Evolutionary conservation across 2,113 vertebrate genomes (phyloP).

Genomic region (Euleptes europaea): DNA sequence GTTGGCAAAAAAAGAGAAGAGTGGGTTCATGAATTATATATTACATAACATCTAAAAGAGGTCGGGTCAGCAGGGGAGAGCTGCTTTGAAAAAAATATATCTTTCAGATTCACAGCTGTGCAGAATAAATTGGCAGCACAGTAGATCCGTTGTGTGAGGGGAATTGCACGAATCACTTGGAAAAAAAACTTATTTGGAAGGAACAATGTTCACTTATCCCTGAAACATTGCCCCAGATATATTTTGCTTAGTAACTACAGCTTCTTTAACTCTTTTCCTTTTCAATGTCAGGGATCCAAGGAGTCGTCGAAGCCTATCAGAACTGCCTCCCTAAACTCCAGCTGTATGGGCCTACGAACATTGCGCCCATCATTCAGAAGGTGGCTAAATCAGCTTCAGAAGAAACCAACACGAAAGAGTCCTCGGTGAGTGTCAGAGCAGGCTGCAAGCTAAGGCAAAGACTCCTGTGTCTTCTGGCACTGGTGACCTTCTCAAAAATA

Average conservation of each 20-base stretch:
- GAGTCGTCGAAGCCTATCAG: constrained; percentile 96
- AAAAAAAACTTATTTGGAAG: neutral
- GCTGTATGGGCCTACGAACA: constrained; percentile 95
- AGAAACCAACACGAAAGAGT: constrained; percentile 94
- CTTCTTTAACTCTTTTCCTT: constrained; percentile 5
- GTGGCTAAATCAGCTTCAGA: constrained; percentile 92
- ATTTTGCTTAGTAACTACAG: neutral
- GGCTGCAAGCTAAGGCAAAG: neutral
- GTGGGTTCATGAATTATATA: constrained; percentile 30
- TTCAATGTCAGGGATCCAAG: constrained; percentile 86
- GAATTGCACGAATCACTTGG: neutral
- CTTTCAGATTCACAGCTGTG: constrained; percentile 8
- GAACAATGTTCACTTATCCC: neutral
- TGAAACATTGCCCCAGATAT: neutral
- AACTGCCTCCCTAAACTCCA: constrained; percentile 95
- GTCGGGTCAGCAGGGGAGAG: constrained; percentile 32
- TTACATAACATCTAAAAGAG: constrained; percentile 15
- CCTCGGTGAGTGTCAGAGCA: constrained; percentile 80
- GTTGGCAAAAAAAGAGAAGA: constrained; percentile 5
- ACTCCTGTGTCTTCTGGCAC: neutral
- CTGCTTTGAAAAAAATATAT: neutral
- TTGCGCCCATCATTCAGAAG: constrained; percentile 97
- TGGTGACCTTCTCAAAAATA: neutral
- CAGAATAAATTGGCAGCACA: constrained; percentile 25
- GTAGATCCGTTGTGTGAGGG: neutral